These are phyloP conservation scores for Smittia sp. DNA, from an alignment of 2,888 invertebrate genomes.

Conservation along the genomic window DNA sequence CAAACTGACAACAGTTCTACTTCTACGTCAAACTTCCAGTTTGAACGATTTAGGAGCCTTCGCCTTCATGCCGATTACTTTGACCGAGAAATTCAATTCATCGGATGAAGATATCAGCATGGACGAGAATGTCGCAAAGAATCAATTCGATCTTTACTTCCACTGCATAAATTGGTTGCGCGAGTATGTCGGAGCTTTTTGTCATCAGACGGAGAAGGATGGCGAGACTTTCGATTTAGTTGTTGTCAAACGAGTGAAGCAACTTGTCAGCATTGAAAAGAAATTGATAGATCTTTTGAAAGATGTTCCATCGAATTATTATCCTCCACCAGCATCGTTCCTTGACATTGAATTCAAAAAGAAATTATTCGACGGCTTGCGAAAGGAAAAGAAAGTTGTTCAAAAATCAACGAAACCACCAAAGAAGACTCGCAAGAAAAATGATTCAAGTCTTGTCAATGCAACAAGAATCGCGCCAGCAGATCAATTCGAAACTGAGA, in stretches of 20 bases:
- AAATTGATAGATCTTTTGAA: background rate
- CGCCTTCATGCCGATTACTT: conserved; percentile 1
- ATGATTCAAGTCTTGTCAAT: background rate
- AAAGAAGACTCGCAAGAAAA: conserved; percentile 23
- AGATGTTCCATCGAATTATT: background rate
- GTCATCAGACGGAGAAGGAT: background rate
- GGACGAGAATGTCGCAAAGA: background rate
- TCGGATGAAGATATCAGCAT: conserved; percentile 7
- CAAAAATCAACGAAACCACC: background rate
- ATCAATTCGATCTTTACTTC: conserved; percentile 27
- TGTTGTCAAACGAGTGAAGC: conserved; percentile 16
- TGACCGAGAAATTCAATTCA: conserved; percentile 13
- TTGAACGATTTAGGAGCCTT: background rate
- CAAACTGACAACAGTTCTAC: background rate
- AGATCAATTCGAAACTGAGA: background rate
- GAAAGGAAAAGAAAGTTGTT: conserved; percentile 5
- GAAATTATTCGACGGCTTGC: background rate
- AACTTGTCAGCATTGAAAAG: conserved; percentile 19
- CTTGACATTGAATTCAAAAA: conserved; percentile 2
- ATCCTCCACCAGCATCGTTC: conserved; percentile 14
- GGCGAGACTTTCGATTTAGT: background rate
- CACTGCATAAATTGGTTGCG: conserved; percentile 28
- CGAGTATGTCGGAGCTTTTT: conserved; percentile 16
- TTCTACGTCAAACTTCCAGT: background rate
- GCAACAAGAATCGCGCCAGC: background rate